Evolutionary conservation across 2,113 vertebrate genomes (phyloP).

Genomic region (Hystrix cristata): DNA sequence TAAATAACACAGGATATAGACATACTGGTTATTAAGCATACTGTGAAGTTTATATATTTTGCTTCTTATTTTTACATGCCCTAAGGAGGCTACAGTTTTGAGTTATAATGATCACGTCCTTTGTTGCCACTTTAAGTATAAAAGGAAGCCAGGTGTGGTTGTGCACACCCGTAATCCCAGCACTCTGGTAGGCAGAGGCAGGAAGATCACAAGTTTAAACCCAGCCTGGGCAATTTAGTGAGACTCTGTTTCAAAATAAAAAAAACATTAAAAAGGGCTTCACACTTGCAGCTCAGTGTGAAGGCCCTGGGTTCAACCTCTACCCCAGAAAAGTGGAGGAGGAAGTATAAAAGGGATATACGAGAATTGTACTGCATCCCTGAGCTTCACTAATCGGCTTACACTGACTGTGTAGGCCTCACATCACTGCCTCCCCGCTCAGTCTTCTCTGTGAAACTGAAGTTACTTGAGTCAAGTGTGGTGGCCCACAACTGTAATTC

Average conservation of each 20-base stretch:
- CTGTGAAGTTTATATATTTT: constrained; percentile 23
- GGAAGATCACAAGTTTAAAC: too few species aligned
- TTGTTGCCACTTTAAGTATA: background rate
- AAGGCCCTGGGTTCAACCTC: too few species aligned
- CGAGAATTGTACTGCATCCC: background rate
- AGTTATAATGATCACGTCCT: background rate
- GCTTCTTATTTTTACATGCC: background rate
- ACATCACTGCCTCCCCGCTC: background rate
- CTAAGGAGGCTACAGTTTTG: background rate
- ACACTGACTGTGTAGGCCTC: background rate
- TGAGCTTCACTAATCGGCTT: background rate
- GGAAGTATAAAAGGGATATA: background rate
- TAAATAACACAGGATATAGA: background rate
- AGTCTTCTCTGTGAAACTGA: background rate
- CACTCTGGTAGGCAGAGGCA: too few species aligned
- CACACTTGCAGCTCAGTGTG: too few species aligned
- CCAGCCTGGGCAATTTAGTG: too few species aligned
- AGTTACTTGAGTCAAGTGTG: constrained; percentile 37
- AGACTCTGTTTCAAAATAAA: too few species aligned
- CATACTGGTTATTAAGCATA: background rate
- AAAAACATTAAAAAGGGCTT: too few species aligned
- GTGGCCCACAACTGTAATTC: background rate
- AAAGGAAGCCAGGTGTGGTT: too few species aligned
- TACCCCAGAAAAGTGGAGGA: background rate
- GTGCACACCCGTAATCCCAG: too few species aligned